Evolutionary conservation across 2,113 vertebrate genomes (phyloP).

Genomic region (Neotoma lepida): DNA sequence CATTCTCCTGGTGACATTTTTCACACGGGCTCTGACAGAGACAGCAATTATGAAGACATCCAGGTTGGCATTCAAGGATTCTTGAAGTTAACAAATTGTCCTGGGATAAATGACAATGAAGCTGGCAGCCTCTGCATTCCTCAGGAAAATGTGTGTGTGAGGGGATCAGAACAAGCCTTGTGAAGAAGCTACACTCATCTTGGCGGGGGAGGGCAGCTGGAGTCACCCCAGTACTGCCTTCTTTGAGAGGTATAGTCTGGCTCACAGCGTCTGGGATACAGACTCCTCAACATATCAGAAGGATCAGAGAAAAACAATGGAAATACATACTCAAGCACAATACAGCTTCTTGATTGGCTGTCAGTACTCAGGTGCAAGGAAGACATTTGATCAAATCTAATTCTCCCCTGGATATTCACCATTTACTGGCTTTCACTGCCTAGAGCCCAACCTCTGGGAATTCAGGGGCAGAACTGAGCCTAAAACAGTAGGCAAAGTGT

Average conservation of each 20-base stretch:
- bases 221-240: background rate
- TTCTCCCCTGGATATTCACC: background rate
- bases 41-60: slow-evolving; percentile 84
- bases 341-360: slow-evolving; percentile 6
- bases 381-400: background rate
- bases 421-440: background rate
- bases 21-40: slow-evolving; percentile 80
- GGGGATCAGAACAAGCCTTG: slow-evolving; percentile 11
- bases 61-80: slow-evolving; percentile 83
- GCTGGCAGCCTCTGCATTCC: slow-evolving; percentile 83
- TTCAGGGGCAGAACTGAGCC: background rate
- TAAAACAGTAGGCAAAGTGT: background rate
- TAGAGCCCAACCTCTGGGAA: background rate
- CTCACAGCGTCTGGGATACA: background rate
- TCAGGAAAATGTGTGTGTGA: slow-evolving; percentile 76
- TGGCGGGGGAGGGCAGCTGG: fast-evolving
- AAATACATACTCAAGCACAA: background rate
- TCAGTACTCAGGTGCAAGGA: background rate
- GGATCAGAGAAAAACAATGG: background rate
- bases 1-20: slow-evolving; percentile 77
- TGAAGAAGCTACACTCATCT: background rate
- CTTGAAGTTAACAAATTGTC: slow-evolving; percentile 86
- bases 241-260: background rate
- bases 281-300: background rate
- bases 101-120: slow-evolving; percentile 86